Percentiles rank a stretch among this genome's conserved stretches.
Evolutionary conservation across 2,797 vertebrate genomes (phyloP).

Genomic region (Notolabrus celidotus): DNA sequence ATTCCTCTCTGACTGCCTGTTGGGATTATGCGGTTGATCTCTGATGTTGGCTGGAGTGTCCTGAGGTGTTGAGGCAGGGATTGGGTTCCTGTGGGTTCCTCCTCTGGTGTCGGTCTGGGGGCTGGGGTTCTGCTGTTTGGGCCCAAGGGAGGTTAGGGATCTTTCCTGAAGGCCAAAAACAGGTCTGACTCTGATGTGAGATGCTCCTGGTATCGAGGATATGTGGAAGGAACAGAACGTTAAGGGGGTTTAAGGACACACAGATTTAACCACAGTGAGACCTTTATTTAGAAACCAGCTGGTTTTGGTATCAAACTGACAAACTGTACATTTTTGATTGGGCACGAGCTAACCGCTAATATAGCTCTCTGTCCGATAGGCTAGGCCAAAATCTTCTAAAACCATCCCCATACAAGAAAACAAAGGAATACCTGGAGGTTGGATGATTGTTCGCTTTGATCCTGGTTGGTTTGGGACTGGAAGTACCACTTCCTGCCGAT

Average conservation of each 20-base stretch:
- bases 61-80: background rate
- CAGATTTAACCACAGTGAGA: background rate
- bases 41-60: background rate
- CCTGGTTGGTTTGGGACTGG: background rate
- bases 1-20: background rate
- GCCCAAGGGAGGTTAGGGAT: background rate
- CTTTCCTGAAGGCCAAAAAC: background rate
- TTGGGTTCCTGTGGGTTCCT: background rate
- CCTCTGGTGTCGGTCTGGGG: background rate
- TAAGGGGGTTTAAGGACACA: background rate
- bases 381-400: background rate
- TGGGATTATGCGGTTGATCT: background rate
- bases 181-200: conserved; percentile 23
- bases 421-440: conserved; percentile 12
- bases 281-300: background rate
- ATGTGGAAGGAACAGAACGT: background rate
- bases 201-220: background rate
- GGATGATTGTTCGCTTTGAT: background rate
- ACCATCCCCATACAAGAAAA: background rate
- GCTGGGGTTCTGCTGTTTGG: background rate
- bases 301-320: background rate
- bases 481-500: no score
- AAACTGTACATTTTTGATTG: background rate
- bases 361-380: background rate
- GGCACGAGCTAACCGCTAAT: background rate